phyloP scores from a whole-genome alignment of 2,113 vertebrate species.

The Spermophilus dauricus region DNA sequence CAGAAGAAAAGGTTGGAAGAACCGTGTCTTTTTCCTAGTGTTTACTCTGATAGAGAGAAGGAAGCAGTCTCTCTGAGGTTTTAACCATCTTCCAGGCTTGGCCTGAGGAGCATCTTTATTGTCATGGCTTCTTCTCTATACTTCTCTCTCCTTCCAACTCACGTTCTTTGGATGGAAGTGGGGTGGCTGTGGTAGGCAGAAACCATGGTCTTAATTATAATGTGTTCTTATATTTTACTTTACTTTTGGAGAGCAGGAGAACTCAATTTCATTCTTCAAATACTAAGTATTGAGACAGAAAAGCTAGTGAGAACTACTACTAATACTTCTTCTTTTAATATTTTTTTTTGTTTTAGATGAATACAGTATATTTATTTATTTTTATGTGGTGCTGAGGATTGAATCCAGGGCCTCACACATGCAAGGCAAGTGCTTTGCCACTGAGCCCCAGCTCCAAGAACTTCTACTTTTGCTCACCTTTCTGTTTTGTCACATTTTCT shows the following conservation, averaged over 20 bases:
- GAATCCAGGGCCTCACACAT: too few relatives aligned
- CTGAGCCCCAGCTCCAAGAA: too few relatives aligned
- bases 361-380: too few relatives aligned
- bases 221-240: neutral
- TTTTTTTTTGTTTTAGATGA: too few relatives aligned
- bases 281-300: neutral
- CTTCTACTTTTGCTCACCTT: neutral
- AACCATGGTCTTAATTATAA: neutral
- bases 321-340: too few relatives aligned
- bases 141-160: neutral
- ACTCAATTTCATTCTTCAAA: neutral
- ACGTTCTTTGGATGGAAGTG: neutral
- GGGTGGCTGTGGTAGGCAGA: neutral
- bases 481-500: neutral
- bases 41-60: neutral
- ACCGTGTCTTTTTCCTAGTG: rapidly evolving
- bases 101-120: neutral
- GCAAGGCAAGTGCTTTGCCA: too few relatives aligned
- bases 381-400: too few relatives aligned
- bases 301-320: neutral
- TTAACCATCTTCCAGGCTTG: neutral
- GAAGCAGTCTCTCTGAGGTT: too few relatives aligned
- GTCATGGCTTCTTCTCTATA: rapidly evolving
- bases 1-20: neutral
- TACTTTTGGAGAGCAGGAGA: neutral